Evolutionary conservation across 2,888 invertebrate species (phyloP).

Genomic region (Cataglyphis albicans): DNA sequence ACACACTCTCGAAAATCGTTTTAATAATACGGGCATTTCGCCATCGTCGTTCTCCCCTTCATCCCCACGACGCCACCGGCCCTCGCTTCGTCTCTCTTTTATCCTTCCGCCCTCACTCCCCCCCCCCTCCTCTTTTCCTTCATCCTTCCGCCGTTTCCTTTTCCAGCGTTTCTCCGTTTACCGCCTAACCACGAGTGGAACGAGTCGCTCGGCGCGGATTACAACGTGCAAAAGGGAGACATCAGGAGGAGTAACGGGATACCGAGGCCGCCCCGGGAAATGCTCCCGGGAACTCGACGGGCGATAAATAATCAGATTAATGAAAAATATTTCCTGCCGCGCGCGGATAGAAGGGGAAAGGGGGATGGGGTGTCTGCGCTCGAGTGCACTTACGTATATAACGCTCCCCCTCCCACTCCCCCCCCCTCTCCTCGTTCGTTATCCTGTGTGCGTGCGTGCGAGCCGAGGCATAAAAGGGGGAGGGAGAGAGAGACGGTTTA

Average conservation of each 20-base stretch:
- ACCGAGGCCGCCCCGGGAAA: constrained; percentile 36
- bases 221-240: constrained; percentile 73
- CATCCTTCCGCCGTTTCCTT: constrained; percentile 57
- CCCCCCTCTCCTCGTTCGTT: constrained; percentile 9
- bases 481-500: constrained; percentile 1
- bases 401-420: not conserved
- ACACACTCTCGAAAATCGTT: not conserved
- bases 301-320: constrained; percentile 84
- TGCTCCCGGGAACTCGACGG: constrained; percentile 71
- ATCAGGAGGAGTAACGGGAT: not conserved
- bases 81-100: constrained; percentile 41
- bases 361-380: constrained; percentile 20
- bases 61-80: constrained; percentile 11
- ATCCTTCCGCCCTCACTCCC: constrained; percentile 35
- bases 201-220: constrained; percentile 67
- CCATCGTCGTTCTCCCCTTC: constrained; percentile 14
- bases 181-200: constrained; percentile 61
- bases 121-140: not conserved
- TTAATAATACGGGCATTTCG: constrained; percentile 20
- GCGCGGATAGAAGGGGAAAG: constrained; percentile 1
- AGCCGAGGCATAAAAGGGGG: constrained; percentile 1
- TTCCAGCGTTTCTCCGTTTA: constrained; percentile 65
- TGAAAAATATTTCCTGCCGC: constrained; percentile 79
- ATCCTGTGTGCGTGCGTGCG: constrained; percentile 43
- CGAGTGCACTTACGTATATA: constrained; percentile 56